Base-by-base conservation (phyloP, 2,797 vertebrate genomes). In the Muscicapa striata region DNA sequence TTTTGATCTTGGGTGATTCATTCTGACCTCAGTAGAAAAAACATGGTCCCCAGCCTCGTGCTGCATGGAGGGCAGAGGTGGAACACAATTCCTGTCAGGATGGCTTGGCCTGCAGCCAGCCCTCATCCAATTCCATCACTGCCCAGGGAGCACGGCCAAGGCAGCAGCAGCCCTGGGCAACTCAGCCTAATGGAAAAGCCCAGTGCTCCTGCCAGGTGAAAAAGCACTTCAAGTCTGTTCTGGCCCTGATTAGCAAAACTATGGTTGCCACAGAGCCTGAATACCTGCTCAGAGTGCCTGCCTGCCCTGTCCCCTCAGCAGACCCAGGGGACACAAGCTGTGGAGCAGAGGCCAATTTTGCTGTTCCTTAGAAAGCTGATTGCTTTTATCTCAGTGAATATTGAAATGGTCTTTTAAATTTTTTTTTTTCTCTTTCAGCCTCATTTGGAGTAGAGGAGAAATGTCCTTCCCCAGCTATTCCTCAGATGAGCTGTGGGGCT, bases 171-270 rank as follows among this genome's bases (percentile, higher is more conserved):
- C 34, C 10, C 38, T 0, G 5, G 49, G 24, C 46, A 61, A 18
- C 19, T 36, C 1, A 0, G 27, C 21, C 57, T 87, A 16, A 48
- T 45, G 84, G 57, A 59, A 78, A 30, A 92, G 40, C 30, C 23
- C 29, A 5, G 34, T 2, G 36, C 40, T 89, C 78, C 90, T 92
- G 81, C 57, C 84, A 86, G 79, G 73, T 92, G 55, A 63, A 81
- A 87, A 91, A 72, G 76, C 72, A 55, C 61, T 83, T 83, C 15
- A 77, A 41, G 59, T 66, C 52, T 46, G 26, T 83, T 55, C 76
- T 0, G 3, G 62, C 30, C 73, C 55, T 94, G 87, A 97, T 96
- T 89, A 96, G 55, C 41, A 87, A 91, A 95, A 87, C 72, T 64
- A 15, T 46, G 22, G 82, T 95, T 95, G 79, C 91, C 79, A 91